Evolutionary conservation across 2,888 invertebrate genomes (phyloP).

Genomic region (Tetranychus piercei): DNA sequence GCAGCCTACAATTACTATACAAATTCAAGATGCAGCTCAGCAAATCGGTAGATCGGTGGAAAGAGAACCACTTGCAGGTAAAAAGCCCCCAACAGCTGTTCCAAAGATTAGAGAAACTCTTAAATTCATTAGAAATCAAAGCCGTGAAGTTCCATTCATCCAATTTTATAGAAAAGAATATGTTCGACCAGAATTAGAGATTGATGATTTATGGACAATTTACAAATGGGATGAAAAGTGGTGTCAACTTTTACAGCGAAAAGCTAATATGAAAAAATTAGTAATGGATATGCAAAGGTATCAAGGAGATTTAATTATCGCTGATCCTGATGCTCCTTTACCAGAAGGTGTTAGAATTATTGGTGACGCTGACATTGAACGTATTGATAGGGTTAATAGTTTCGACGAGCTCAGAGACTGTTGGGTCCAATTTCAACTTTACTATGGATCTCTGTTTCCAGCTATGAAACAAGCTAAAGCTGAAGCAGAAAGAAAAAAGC

Average conservation of each 20-base stretch:
- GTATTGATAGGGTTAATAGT: conserved; percentile 54
- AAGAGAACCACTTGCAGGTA: conserved; percentile 26
- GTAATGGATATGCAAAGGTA: conserved; percentile 81
- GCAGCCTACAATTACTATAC: conserved; percentile 59
- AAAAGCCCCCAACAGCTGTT: conserved; percentile 33
- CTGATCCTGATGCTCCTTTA: conserved; percentile 55
- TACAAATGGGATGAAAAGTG: conserved; percentile 86
- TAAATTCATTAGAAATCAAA: conserved; percentile 86
- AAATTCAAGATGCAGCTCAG: conserved; percentile 32
- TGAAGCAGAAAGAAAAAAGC: conserved; percentile 40
- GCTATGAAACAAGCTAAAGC: conserved; percentile 58
- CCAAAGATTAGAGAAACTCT: conserved; percentile 83
- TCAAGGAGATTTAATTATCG: conserved; percentile 62
- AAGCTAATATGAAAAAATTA: conserved; percentile 56
- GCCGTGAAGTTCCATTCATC: conserved; percentile 81
- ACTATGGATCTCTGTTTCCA: conserved; percentile 67
- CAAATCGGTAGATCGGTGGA: conserved; percentile 29
- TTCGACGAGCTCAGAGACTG: conserved; percentile 81
- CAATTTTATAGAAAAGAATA: conserved; percentile 96
- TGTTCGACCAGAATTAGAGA: conserved; percentile 76
- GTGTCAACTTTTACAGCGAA: conserved; percentile 69
- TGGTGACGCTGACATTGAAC: conserved; percentile 64
- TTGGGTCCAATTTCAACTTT: conserved; percentile 75
- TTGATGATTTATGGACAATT: conserved; percentile 94
- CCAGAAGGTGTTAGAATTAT: conserved; percentile 32